A percentile compares a stretch with the other conserved stretches of the same genome.
These are phyloP conservation scores for Tretioscincus oriximinensis DNA, from an alignment of 2,113 vertebrate species.

Conservation along the genomic window DNA sequence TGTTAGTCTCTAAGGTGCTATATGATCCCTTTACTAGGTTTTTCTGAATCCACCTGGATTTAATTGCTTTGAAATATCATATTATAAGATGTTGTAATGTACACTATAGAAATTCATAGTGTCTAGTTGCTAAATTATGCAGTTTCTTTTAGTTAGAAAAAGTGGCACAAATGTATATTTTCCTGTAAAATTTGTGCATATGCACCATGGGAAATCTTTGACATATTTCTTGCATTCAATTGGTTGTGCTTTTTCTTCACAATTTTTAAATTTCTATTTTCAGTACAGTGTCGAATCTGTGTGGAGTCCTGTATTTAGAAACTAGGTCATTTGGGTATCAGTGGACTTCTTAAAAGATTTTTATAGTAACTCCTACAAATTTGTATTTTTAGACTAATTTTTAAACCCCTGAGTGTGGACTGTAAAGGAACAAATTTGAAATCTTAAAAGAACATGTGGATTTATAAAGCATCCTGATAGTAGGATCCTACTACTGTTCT, in stretches of 20 bases:
- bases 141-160: background rate
- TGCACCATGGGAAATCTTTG: background rate
- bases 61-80: too few relatives aligned
- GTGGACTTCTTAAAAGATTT: background rate
- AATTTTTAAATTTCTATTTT: background rate
- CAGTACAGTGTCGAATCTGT: background rate
- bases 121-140: background rate
- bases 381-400: background rate
- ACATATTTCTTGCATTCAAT: background rate
- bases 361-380: background rate
- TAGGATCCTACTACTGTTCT: background rate
- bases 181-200: background rate
- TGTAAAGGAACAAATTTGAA: background rate
- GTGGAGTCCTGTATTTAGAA: background rate
- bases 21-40: too few relatives aligned
- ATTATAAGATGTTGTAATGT: background rate
- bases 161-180: background rate
- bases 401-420: background rate
- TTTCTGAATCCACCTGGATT: too few relatives aligned
- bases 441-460: background rate
- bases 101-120: background rate
- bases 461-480: background rate
- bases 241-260: background rate
- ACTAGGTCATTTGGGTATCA: background rate
- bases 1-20: too few relatives aligned